A percentile compares a stretch with the other conserved stretches of the same genome.
phyloP scores from a whole-genome alignment of 2,888 invertebrate species.

The Trachelus tabidus region DNA sequence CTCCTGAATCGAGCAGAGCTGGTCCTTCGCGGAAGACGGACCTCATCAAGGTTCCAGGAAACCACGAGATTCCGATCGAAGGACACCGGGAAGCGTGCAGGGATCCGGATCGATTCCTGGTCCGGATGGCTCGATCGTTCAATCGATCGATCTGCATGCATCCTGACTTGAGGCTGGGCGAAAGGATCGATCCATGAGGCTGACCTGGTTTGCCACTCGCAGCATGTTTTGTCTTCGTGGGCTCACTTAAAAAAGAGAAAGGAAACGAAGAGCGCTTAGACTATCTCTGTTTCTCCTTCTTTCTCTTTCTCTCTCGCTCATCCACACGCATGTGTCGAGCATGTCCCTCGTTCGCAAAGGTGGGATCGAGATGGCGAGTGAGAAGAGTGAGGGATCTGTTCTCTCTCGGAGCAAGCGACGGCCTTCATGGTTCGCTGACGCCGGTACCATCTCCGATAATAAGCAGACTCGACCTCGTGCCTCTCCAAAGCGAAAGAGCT shows the following conservation, averaged over 20 bases:
- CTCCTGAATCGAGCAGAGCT: neutral
- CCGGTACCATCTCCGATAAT: neutral
- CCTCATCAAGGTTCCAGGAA: neutral
- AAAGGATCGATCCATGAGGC: neutral
- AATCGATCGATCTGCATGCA: conserved; percentile 16
- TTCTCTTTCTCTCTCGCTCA: neutral
- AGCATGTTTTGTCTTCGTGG: neutral
- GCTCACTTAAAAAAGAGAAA: neutral
- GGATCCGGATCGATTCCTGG: neutral
- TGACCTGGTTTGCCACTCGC: neutral
- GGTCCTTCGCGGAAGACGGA: neutral
- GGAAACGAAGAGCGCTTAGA: neutral
- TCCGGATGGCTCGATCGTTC: conserved; percentile 18
- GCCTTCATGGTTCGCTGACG: conserved; percentile 10
- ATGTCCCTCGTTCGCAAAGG: neutral
- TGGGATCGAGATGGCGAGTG: neutral
- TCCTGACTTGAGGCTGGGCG: conserved; percentile 2
- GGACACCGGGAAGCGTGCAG: conserved; percentile 14
- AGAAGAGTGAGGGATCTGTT: neutral
- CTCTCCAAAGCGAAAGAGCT: neutral
- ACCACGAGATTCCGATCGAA: neutral
- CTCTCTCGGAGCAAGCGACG: neutral
- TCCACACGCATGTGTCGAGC: neutral
- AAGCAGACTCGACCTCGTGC: neutral
- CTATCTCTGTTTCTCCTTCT: neutral